Evolutionary conservation across 2,113 vertebrate genomes (phyloP).

Genomic region (Sardina pilchardus): DNA sequence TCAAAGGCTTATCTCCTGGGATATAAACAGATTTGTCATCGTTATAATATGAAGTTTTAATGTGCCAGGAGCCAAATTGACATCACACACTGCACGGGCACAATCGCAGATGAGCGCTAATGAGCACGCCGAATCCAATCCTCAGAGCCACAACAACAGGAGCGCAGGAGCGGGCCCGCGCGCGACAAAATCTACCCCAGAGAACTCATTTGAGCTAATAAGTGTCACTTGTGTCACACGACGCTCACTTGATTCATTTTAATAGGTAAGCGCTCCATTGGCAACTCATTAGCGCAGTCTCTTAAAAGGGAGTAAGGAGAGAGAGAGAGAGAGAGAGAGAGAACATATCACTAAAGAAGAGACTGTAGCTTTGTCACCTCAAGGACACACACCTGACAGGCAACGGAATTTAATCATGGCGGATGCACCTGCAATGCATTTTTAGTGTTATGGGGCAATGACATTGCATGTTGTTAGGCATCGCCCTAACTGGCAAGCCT

Average conservation of each 20-base stretch:
- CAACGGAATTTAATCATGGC: background rate
- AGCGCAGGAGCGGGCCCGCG: background rate
- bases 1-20: conserved; percentile 11
- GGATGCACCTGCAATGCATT: background rate
- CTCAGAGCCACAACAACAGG: background rate
- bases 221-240: conserved; percentile 32
- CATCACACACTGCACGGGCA: conserved; percentile 26
- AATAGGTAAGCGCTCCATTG: conserved; percentile 25
- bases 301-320: conserved; percentile 18
- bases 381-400: conserved; percentile 7
- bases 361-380: conserved; percentile 15
- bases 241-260: conserved; percentile 28
- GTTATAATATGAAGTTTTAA: conserved; percentile 45
- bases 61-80: conserved; percentile 24
- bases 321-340: background rate
- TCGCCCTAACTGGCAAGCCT: background rate
- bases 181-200: background rate
- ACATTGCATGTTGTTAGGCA: background rate
- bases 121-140: conserved; percentile 32
- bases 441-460: background rate
- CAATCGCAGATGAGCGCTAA: conserved; percentile 41
- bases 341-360: background rate
- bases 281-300: conserved; percentile 32
- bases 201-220: conserved; percentile 38
- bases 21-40: conserved; percentile 39